Percentiles rank a stretch among this genome's conserved stretches.
phyloP scores from a whole-genome alignment of 2,113 vertebrate genomes.

The Oncorhynchus gorbuscha region DNA sequence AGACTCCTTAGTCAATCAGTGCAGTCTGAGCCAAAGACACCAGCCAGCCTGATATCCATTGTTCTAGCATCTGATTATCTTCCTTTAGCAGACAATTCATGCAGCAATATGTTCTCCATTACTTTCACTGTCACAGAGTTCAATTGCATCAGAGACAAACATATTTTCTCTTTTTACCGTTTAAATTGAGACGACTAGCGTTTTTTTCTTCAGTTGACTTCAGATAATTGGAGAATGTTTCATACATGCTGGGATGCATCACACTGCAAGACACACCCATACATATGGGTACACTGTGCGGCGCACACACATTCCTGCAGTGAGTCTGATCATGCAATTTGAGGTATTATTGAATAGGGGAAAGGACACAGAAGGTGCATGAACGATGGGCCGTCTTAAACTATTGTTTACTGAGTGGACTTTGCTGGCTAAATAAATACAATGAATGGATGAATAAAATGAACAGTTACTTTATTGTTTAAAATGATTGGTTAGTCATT shows the following conservation, averaged over 20 bases:
- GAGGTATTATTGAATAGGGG: background rate
- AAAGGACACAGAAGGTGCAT: background rate
- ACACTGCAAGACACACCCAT: no score
- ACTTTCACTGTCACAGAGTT: slow-evolving; percentile 3
- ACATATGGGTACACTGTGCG: background rate
- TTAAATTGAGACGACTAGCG: slow-evolving; percentile 17
- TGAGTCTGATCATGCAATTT: background rate
- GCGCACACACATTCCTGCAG: background rate
- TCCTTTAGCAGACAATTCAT: no score
- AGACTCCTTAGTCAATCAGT: background rate
- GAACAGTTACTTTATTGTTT: no score
- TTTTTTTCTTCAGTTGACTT: slow-evolving; percentile 2
- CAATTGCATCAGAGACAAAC: slow-evolving; percentile 20
- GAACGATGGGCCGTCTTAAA: no score
- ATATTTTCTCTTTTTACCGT: slow-evolving; percentile 30
- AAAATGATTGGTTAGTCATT: no score
- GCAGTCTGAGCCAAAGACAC: no score
- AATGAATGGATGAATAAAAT: no score
- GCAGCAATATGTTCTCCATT: no score
- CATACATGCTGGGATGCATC: slow-evolving; percentile 8
- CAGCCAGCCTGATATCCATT: no score
- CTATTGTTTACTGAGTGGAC: no score
- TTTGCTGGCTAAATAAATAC: no score
- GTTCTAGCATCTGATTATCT: no score
- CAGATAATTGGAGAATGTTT: slow-evolving; percentile 1